Evolutionary conservation across 1,140 invertebrate genomes (phyloP).

Genomic region (Agrypnia vestita): DNA sequence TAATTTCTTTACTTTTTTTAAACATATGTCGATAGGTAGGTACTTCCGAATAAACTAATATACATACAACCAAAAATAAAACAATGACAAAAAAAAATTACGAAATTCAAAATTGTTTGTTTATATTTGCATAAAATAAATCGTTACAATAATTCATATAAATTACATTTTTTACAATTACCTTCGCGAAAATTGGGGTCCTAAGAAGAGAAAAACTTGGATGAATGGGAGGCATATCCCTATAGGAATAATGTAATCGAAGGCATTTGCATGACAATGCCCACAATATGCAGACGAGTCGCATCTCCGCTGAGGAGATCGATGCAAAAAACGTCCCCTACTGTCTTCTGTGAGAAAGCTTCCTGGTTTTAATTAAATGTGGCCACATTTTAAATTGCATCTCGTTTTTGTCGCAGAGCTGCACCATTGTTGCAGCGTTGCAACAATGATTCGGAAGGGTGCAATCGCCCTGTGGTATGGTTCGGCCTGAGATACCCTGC

Average conservation of each 20-base stretch:
- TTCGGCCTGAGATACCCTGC: neutral
- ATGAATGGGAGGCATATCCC: no score
- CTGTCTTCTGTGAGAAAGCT: conserved; percentile 27
- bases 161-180: no score
- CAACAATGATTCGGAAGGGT: no score
- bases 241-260: neutral
- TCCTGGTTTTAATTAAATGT: conserved; percentile 37
- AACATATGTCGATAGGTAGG: no score
- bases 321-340: conserved; percentile 4
- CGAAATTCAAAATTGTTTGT: neutral
- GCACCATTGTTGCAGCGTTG: neutral
- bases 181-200: no score
- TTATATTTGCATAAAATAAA: neutral
- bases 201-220: no score
- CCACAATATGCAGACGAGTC: conserved; percentile 3
- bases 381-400: conserved; percentile 41
- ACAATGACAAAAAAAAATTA: neutral
- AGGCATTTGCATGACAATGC: conserved; percentile 25
- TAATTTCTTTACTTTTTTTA: no score
- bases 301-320: conserved; percentile 5
- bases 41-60: no score
- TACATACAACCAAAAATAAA: no score
- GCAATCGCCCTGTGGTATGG: neutral
- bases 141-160: no score
- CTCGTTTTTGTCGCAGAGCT: neutral